Percentiles rank a stretch among this genome's conserved stretches.
These are phyloP conservation scores for Epinephelus awoara DNA, from an alignment of 2,797 vertebrate genomes.

Conservation along the genomic window DNA sequence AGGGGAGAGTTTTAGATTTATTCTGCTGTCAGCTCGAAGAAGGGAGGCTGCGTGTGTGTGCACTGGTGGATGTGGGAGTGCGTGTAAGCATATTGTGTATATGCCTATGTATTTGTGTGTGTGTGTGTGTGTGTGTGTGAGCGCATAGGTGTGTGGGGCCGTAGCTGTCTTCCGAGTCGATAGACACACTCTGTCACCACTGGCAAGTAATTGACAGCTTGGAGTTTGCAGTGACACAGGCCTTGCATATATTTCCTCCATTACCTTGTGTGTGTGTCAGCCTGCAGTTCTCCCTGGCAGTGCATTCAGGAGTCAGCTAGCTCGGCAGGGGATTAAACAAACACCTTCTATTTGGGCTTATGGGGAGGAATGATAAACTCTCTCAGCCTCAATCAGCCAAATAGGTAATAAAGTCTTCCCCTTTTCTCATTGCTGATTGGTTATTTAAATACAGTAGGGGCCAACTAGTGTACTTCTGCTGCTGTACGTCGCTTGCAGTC, in stretches of 20 bases:
- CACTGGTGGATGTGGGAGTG: slow-evolving; percentile 8
- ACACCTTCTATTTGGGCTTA: slow-evolving; percentile 69
- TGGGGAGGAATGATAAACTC: slow-evolving; percentile 67
- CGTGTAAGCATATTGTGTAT: neutral
- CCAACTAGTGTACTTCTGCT: slow-evolving; percentile 3
- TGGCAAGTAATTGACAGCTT: slow-evolving; percentile 83
- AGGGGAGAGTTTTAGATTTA: slow-evolving; percentile 74
- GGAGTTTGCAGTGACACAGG: slow-evolving; percentile 81
- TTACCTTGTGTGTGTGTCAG: slow-evolving; percentile 69
- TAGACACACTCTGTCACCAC: slow-evolving; percentile 80
- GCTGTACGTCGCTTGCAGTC: slow-evolving; percentile 8
- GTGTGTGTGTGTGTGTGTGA: neutral
- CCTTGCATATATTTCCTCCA: slow-evolving; percentile 83
- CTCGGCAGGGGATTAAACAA: slow-evolving; percentile 78
- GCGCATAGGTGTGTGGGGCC: slow-evolving; percentile 54
- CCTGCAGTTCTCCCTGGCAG: slow-evolving; percentile 62
- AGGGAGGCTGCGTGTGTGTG: slow-evolving; percentile 25
- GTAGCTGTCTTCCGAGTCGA: slow-evolving; percentile 78
- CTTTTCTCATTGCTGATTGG: slow-evolving; percentile 46
- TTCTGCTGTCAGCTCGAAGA: slow-evolving; percentile 75
- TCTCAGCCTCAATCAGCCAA: slow-evolving; percentile 64
- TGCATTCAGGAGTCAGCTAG: slow-evolving; percentile 65
- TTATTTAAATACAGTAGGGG: slow-evolving; percentile 45
- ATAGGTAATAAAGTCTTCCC: slow-evolving; percentile 57
- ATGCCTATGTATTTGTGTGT: slow-evolving; percentile 3